Base-by-base conservation (phyloP, 2,797 vertebrate genomes). In the Leptatherina wallacei region DNA sequence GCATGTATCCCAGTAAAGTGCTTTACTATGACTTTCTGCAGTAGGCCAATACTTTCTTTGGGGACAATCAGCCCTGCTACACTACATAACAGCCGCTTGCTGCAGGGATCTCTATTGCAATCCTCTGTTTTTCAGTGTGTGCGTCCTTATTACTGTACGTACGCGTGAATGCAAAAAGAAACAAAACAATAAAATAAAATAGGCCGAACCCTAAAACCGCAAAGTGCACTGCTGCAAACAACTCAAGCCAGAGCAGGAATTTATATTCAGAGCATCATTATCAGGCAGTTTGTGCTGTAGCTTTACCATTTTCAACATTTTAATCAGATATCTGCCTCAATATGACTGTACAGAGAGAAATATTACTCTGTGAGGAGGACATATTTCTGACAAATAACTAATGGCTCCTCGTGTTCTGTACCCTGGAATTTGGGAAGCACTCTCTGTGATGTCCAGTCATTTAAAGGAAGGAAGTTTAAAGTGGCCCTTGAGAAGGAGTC, bases 1-100 rank as follows among this genome's bases (percentile, higher is more conserved):
- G 16, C 30, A 44, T 58, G 64, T 57, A 61, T 75, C 67, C 2
- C 16, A 61, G 32, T 69, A 56, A 77, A 32, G 16, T 71, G 76
- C 20, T 80, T 84, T 71, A 55, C 52, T 72, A 52, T 66, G 75
- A 82, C 82, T 81, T 90, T 83, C 74, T 49, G 40, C 29, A 24
- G 58, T 63, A 71, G 65, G 61, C 61, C 64, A 32, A 75, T 69
- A 71, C 71, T 89, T 80, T 69, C 81, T 84, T 70, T 68, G 16
- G 88, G 78, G 80, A 85, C 71, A 2, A 59, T 75, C 69, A 60
- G 65, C 58, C 67, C 77, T 30, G 69, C 69, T 71, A 16, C 52
- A 64, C 61, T 42, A 61, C 75, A 72, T 6, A 67, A n/a, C 59
- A 44, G 32, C 61, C 57, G 68, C 68, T 44, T 38, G 44, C 83